Conservation (phyloP, 35 echinoderm and acorn worm genomes). For the Diadema setosum region DNA sequence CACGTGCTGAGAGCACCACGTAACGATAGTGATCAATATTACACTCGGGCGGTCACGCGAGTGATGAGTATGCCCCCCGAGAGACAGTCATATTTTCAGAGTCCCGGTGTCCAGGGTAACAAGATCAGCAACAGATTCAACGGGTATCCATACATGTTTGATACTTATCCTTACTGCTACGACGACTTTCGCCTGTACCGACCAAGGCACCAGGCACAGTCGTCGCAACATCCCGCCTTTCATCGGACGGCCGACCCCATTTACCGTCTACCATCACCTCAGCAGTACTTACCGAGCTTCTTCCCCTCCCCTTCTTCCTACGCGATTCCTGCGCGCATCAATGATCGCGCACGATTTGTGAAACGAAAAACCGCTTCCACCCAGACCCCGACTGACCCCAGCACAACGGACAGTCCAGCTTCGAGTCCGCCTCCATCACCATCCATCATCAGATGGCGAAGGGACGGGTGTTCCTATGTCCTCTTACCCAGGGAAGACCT, state of each 20-base stretch:
- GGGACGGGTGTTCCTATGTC: background rate
- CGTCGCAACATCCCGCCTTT: background rate
- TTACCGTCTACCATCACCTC: background rate
- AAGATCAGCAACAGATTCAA: background rate
- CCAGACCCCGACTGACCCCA: background rate
- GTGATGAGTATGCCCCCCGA: background rate
- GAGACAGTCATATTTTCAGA: too few species aligned
- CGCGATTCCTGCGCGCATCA: background rate
- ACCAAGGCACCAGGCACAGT: background rate
- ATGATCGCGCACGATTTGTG: background rate
- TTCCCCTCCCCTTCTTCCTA: background rate
- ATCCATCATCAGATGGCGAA: conserved; percentile 1
- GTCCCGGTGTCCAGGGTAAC: too few species aligned
- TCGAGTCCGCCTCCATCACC: background rate
- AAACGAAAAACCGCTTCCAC: background rate
- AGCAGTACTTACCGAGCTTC: background rate
- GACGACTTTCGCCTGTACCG: too few species aligned
- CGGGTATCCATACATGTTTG: background rate
- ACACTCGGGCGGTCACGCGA: background rate
- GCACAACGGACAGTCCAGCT: background rate
- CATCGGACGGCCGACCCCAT: background rate
- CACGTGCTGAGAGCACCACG: too few species aligned
- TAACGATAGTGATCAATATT: background rate
- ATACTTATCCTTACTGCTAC: background rate
- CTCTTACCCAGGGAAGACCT: background rate